A percentile compares a stretch with the other conserved stretches of the same genome.
These are phyloP conservation scores for Drosophila stalkeri DNA, from an alignment of 2,888 invertebrate genomes.

Conservation along the genomic window DNA sequence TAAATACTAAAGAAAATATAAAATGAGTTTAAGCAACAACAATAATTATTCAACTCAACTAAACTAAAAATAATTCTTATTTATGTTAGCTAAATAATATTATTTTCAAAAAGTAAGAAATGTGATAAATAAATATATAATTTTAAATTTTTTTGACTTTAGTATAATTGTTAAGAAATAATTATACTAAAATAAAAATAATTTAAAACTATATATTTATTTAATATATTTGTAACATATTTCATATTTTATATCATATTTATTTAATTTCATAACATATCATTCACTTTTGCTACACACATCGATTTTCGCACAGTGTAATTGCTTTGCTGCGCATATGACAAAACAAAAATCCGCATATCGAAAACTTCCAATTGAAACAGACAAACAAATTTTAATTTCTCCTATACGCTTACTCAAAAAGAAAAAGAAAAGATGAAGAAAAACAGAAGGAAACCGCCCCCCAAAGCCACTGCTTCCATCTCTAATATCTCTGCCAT, in stretches of 20 bases:
- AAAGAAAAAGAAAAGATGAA: not conserved
- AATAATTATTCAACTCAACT: too few species aligned
- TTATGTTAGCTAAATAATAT: too few species aligned
- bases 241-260: not conserved
- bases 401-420: conserved; percentile 34
- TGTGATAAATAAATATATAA: too few species aligned
- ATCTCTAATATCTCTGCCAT: conserved; percentile 8
- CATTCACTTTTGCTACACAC: not conserved
- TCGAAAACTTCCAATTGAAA: conserved; percentile 14
- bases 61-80: too few species aligned
- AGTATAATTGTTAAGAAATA: too few species aligned
- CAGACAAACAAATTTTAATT: conserved; percentile 66
- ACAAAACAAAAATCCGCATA: conserved; percentile 26
- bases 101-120: too few species aligned
- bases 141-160: too few species aligned
- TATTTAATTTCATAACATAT: too few species aligned
- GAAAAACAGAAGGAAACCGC: conserved; percentile 1
- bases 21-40: too few species aligned
- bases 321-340: conserved; percentile 44
- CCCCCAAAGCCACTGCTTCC: not conserved
- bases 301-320: conserved; percentile 38
- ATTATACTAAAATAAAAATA: too few species aligned
- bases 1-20: too few species aligned
- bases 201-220: not conserved
- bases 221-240: not conserved